Evolutionary conservation across 2,888 invertebrate genomes (phyloP).

Genomic region (Mechanitis mazaeus): DNA sequence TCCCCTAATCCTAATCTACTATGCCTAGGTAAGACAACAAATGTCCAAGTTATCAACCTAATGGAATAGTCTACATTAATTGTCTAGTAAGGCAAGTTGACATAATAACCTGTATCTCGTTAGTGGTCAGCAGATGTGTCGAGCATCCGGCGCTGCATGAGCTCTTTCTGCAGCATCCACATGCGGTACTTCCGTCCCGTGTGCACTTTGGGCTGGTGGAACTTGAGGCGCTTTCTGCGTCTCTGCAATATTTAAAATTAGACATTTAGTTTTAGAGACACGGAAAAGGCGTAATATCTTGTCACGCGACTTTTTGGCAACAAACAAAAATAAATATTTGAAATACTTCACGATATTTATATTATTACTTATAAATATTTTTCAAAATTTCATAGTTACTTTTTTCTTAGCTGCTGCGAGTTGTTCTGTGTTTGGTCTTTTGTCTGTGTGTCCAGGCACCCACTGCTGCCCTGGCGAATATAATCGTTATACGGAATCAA

Average conservation of each 20-base stretch:
- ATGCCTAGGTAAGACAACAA: too few species aligned
- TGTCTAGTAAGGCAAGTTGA: too few species aligned
- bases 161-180: slow-evolving; percentile 79
- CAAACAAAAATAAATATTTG: too few species aligned
- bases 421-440: slow-evolving; percentile 73
- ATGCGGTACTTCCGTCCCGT: slow-evolving; percentile 82
- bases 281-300: slow-evolving; percentile 7
- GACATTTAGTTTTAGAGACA: too few species aligned
- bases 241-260: slow-evolving; percentile 64
- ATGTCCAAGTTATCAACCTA: too few species aligned
- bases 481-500: slow-evolving; percentile 72
- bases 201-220: slow-evolving; percentile 92
- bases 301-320: background rate
- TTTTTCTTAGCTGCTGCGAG: slow-evolving; percentile 80
- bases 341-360: too few species aligned
- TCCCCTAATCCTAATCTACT: too few species aligned
- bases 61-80: too few species aligned
- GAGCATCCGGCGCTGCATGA: slow-evolving; percentile 74
- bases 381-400: slow-evolving; percentile 39
- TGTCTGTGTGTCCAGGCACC: slow-evolving; percentile 77
- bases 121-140: slow-evolving; percentile 79
- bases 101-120: slow-evolving; percentile 78
- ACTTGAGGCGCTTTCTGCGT: slow-evolving; percentile 86
- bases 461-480: slow-evolving; percentile 88
- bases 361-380: background rate